Base-by-base conservation (phyloP, 2,888 invertebrate genomes). In the Cynaeus angustus region DNA sequence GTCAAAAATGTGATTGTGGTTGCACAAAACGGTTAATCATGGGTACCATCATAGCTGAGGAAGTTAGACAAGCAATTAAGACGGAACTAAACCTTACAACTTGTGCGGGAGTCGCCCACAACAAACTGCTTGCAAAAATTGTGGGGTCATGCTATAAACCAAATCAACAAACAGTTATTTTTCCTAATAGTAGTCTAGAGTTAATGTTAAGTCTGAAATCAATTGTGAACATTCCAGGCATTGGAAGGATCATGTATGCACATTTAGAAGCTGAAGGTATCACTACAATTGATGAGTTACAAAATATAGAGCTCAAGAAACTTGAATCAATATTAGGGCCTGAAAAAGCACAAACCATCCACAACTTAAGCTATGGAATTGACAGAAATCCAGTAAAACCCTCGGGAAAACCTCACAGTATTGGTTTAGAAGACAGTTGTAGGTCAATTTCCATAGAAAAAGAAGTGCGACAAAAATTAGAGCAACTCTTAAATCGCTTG, bases 71-170 rank as follows among this genome's bases (percentile, higher is more conserved):
- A 72, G 89, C 89, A 76, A 87, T 95, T 75, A 87, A 87, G 74
- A 86, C 88, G 67, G 91, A 92, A 73, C 86, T 95, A 74, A 90
- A 91, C 58, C 88, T 94, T 70, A 94, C 94, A 1, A 90, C 91
- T 76, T 94, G 94, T 86, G 94, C 94, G 33, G 96, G 96, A 53
- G 89, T 95, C 71, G 91, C 93, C 30, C 92, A 94, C 78, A 96
- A 95, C 83, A 96, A 96, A 85, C 84, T 95, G 68, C 83, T 95
- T 79, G 92, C 95, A 1, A 96, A 96, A 85, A 85, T 96, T 72
- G 91, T 89, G 52, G 92, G 93, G 73, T 87, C 89, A 38, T 85
- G 89, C 72, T 88, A 94, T 80, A 94, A 94, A 83, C 95, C 96
- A 4, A 92, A 95, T 83, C 90, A 94, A 79, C 95, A 96, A 84